Evolutionary conservation across 2,797 vertebrate species (phyloP), one percentile per base, ranked within the genome.

Genomic region (Lepus oiostolus): DNA sequence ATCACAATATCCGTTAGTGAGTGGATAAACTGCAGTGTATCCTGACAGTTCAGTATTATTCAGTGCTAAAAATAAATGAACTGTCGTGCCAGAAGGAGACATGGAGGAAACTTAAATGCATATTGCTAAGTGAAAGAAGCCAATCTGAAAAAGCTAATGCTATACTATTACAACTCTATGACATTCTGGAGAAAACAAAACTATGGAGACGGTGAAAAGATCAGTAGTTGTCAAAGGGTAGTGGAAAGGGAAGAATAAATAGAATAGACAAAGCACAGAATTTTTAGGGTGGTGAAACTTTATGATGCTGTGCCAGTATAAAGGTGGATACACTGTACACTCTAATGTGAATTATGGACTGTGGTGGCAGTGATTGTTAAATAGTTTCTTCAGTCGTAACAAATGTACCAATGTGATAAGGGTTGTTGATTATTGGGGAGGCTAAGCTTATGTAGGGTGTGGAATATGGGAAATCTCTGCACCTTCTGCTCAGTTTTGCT

Each of bases 181-280:
- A 84, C 35, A 52, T 70, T 85, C 63, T 85, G 35, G 52, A 85
- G 65, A 85, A 70, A 21, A 38, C 16, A 70, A 92, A 85, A 85
- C 35, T 79, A 35, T 77, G 35, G 32, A 58, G 30, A 85, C 17
- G 60, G 35, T 70, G 47, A 85, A 68, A 50, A 54, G 26, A 42
- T 77, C 17, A 50, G 12, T 58, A 58, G 54, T 17, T 58, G 54
- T 17, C 62, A 67, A 28, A n/a, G 32, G 9, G 71, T 91, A 60
- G 16, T 76, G 19, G 2, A 28, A 16, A 70, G 14, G 26, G 17
- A 79, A 42, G 71, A 67, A 70, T 85, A 50, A 85, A 62, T 70
- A 77, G 62, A 85, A 62, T 70, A 70, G 28, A 16, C 13, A 30
- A 71, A 76, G 63, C 28, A 58, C 30, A 70, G 58, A 35, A 47